Percentiles rank a stretch among this genome's conserved stretches.
phyloP scores from a whole-genome alignment of 2,888 invertebrate species.

The Drosophila diplacantha region DNA sequence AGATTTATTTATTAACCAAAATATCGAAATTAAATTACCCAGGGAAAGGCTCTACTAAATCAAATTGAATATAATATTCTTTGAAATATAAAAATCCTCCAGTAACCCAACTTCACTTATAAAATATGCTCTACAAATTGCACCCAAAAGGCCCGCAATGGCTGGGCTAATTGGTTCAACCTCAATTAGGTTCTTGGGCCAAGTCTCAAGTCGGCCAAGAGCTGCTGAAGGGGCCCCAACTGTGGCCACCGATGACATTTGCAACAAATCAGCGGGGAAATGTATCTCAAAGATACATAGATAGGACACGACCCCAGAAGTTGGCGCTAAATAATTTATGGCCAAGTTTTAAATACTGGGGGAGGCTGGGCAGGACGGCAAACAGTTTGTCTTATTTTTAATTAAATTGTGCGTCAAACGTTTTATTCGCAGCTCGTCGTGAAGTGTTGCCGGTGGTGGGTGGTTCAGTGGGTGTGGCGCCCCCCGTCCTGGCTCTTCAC shows the following conservation, averaged over 20 bases:
- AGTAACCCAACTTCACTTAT: not conserved
- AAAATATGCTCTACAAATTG: not conserved
- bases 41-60: not conserved
- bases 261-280: constrained; percentile 7
- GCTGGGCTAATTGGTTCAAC: constrained; percentile 19
- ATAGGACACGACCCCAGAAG: constrained; percentile 15
- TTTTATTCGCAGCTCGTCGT: constrained; percentile 16
- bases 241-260: constrained; percentile 3
- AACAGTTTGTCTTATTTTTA: constrained; percentile 54
- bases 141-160: not conserved
- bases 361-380: not conserved
- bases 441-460: constrained; percentile 3
- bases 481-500: not conserved
- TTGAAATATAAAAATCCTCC: not conserved
- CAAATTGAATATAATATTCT: not conserved
- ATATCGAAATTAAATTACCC: too few species aligned
- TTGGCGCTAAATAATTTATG: constrained; percentile 35
- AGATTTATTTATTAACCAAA: too few species aligned
- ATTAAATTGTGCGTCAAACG: constrained; percentile 71
- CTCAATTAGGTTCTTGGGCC: constrained; percentile 23
- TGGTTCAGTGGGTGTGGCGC: constrained; percentile 3
- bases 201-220: constrained; percentile 21
- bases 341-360: constrained; percentile 27
- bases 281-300: constrained; percentile 22
- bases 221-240: constrained; percentile 8